These are phyloP conservation scores for Hyles vespertilio DNA, from an alignment of 1,140 invertebrate genomes.

Conservation along the genomic window DNA sequence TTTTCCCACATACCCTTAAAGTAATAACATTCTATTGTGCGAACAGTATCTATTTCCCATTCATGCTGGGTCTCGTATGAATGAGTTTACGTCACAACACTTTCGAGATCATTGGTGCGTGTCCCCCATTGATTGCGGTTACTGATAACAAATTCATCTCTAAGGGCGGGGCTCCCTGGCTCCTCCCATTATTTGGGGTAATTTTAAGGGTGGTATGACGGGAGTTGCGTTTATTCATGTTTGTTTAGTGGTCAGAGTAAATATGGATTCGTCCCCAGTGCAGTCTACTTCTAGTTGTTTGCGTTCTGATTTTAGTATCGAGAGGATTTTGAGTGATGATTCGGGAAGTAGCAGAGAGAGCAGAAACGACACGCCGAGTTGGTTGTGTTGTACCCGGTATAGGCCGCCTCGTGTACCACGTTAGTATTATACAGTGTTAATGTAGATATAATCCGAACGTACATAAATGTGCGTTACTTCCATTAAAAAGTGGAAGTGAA, in stretches of 20 bases:
- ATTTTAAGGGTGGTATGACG: slow-evolving; percentile 2
- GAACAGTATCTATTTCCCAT: slow-evolving; percentile 65
- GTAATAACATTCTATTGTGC: slow-evolving; percentile 70
- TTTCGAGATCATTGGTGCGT: slow-evolving; percentile 48
- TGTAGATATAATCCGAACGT: too few relatives aligned
- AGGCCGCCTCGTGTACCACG: slow-evolving; percentile 84
- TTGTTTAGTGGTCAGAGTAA: slow-evolving; percentile 11
- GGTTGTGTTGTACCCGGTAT: slow-evolving; percentile 86
- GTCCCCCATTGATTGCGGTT: slow-evolving; percentile 43
- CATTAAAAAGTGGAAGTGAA: too few relatives aligned
- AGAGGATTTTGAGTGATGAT: slow-evolving; percentile 70
- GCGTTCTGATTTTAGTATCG: slow-evolving; percentile 74
- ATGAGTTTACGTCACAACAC: slow-evolving; percentile 67
- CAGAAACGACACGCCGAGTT: slow-evolving; percentile 59
- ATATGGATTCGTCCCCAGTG: slow-evolving; percentile 50
- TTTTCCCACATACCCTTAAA: slow-evolving; percentile 72
- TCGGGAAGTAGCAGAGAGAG: slow-evolving; percentile 28
- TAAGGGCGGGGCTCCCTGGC: slow-evolving; percentile 36
- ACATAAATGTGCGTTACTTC: too few relatives aligned
- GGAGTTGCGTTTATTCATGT: not conserved
- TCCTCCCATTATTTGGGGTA: slow-evolving; percentile 24
- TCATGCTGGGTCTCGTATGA: slow-evolving; percentile 50
- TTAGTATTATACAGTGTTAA: slow-evolving; percentile 64
- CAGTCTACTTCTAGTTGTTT: slow-evolving; percentile 46
- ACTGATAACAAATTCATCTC: slow-evolving; percentile 46